A percentile compares a stretch with the other conserved stretches of the same genome.
Evolutionary conservation across 2,888 invertebrate species (phyloP).

Genomic region (Trissoscelio sp.): DNA sequence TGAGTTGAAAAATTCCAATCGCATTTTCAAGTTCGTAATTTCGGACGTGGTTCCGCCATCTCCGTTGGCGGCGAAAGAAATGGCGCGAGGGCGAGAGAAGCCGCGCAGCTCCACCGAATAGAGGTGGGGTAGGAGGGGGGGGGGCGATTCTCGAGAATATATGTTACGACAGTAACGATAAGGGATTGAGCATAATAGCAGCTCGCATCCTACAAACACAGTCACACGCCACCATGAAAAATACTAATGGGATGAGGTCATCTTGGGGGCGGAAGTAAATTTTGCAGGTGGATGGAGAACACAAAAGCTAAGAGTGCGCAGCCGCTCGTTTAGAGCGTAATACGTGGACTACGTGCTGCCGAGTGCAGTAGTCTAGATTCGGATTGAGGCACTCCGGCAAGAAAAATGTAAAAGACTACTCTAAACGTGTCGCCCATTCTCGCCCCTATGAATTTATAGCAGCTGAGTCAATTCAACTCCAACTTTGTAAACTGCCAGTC

Average conservation of each 20-base stretch:
- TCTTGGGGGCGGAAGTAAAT: conserved; percentile 78
- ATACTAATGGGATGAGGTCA: conserved; percentile 80
- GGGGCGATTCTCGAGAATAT: conserved; percentile 74
- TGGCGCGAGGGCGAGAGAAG: conserved; percentile 43
- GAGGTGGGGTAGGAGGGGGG: conserved; percentile 23
- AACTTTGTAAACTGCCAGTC: conserved; percentile 16
- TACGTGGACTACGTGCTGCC: conserved; percentile 70
- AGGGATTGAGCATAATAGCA: conserved; percentile 78
- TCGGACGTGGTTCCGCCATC: conserved; percentile 48
- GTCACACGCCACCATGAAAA: conserved; percentile 78
- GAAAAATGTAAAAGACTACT: conserved; percentile 60
- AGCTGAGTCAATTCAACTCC: conserved; percentile 22
- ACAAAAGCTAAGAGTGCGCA: conserved; percentile 77
- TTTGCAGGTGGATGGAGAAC: conserved; percentile 77
- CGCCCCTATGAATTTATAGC: conserved; percentile 44
- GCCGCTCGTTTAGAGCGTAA: conserved; percentile 71
- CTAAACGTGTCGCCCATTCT: conserved; percentile 48
- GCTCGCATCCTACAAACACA: conserved; percentile 74
- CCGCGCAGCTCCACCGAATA: too few species aligned
- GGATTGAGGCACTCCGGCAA: conserved; percentile 62
- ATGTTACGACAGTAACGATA: conserved; percentile 77
- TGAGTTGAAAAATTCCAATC: conserved; percentile 64
- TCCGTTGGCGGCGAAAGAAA: conserved; percentile 40
- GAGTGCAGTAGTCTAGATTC: conserved; percentile 68
- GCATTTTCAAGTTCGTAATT: conserved; percentile 68